These are phyloP conservation scores for Holocentrus rufus DNA, from an alignment of 2,797 vertebrate genomes.

Conservation along the genomic window DNA sequence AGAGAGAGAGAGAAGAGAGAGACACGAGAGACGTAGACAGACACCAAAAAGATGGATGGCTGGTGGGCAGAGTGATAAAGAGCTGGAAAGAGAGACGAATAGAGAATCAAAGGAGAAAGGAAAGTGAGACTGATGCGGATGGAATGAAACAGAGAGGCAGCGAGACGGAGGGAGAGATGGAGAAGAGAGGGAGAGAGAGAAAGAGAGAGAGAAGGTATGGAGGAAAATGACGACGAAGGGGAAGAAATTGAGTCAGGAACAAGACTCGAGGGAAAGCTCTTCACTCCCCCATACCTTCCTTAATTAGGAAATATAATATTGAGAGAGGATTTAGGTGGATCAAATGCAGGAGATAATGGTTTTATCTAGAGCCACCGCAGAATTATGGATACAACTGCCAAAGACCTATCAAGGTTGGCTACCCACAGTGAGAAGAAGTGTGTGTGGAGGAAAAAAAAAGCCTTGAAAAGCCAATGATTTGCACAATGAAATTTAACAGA, in stretches of 20 bases:
- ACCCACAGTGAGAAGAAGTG: constrained; percentile 49
- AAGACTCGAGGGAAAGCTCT: constrained; percentile 46
- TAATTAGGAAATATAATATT: constrained; percentile 77
- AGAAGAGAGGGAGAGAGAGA: not conserved
- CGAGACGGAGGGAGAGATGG: constrained; percentile 15
- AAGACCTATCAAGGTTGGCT: constrained; percentile 55
- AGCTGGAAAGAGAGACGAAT: constrained; percentile 46
- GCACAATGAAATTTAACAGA: constrained; percentile 66
- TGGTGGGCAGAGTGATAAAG: constrained; percentile 35
- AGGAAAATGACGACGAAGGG: constrained; percentile 39
- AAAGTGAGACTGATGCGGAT: constrained; percentile 49
- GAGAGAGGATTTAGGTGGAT: constrained; percentile 68
- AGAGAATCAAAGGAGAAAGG: constrained; percentile 31
- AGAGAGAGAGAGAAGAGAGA: constrained; percentile 20
- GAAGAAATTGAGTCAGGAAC: constrained; percentile 44
- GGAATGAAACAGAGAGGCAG: constrained; percentile 22
- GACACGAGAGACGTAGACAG: constrained; percentile 21
- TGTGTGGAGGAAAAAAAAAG: constrained; percentile 24
- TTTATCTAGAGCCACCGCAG: constrained; percentile 67
- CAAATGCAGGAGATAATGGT: constrained; percentile 67
- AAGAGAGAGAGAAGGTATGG: constrained; percentile 2
- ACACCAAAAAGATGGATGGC: constrained; percentile 37
- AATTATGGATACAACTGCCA: constrained; percentile 61
- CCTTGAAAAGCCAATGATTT: constrained; percentile 66
- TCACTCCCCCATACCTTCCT: constrained; percentile 56